Evolutionary conservation across 2,797 vertebrate species (phyloP).

Genomic region (Eremophila alpestris): DNA sequence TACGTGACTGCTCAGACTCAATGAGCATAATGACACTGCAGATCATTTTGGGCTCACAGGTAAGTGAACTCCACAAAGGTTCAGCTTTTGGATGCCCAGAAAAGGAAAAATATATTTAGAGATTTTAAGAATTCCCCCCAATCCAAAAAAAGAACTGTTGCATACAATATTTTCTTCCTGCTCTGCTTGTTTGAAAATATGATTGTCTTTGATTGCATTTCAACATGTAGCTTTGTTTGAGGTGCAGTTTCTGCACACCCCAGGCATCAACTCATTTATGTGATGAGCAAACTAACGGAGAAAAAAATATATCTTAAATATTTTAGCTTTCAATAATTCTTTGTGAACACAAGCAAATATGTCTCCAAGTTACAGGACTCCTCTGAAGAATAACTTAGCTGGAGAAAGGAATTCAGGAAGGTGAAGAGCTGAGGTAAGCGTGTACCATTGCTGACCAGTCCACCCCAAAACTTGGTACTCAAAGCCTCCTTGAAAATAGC

Average conservation of each 20-base stretch:
- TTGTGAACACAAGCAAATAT: fast-evolving
- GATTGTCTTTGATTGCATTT: neutral
- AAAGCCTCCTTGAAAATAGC: neutral
- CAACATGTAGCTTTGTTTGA: neutral
- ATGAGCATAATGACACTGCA: neutral
- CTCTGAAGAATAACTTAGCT: neutral
- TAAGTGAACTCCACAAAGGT: neutral
- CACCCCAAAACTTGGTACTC: neutral
- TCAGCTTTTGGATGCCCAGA: neutral
- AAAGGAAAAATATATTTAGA: neutral
- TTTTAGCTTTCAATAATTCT: neutral
- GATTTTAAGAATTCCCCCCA: neutral
- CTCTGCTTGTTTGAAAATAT: neutral
- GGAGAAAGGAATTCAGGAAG: neutral
- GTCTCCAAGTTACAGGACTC: neutral
- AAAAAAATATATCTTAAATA: neutral
- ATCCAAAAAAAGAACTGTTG: neutral
- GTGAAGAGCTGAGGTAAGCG: neutral
- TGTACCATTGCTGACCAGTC: neutral
- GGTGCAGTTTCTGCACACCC: neutral
- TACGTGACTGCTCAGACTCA: neutral
- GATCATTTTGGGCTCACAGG: neutral
- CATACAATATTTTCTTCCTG: neutral
- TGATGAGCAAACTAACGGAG: neutral
- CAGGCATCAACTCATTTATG: neutral